Percentiles rank a stretch among this genome's conserved stretches.
Conservation (phyloP, 2,888 invertebrate genomes). For the Cantharis nigra region DNA sequence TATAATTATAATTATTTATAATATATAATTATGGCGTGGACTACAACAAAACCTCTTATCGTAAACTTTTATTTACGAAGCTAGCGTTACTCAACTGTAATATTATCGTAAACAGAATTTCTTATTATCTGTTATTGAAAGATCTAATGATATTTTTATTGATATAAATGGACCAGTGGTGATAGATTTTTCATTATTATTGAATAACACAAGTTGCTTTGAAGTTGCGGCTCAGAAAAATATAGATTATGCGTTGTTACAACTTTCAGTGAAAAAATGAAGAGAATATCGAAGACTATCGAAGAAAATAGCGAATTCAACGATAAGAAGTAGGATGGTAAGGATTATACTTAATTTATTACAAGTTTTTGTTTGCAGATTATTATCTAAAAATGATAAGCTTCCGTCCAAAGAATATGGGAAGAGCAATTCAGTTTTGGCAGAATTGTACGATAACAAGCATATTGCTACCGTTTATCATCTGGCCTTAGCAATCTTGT, state of each 20-base stretch:
- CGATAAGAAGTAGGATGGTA: background rate
- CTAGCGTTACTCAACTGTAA: background rate
- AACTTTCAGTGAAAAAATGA: background rate
- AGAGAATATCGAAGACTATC: background rate
- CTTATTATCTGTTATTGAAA: background rate
- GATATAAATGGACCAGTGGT: background rate
- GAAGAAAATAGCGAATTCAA: background rate
- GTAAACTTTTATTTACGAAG: background rate
- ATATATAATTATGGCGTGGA: too few relatives aligned
- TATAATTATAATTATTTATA: too few relatives aligned
- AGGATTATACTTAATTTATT: background rate
- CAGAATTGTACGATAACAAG: conserved; percentile 74
- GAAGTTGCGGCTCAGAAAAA: background rate
- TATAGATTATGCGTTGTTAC: background rate
- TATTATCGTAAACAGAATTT: too few relatives aligned
- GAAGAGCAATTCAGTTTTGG: conserved; percentile 76
- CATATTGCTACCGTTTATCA: conserved; percentile 86
- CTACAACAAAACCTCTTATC: background rate
- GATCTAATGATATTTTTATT: background rate
- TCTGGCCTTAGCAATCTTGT: conserved; percentile 77
- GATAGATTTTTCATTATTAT: background rate
- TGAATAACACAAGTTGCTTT: background rate
- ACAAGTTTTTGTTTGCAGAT: background rate
- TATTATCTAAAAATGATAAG: background rate
- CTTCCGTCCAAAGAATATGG: conserved; percentile 66